Evolutionary conservation across 2,113 vertebrate species (phyloP).

Genomic region (Alethe diademata): DNA sequence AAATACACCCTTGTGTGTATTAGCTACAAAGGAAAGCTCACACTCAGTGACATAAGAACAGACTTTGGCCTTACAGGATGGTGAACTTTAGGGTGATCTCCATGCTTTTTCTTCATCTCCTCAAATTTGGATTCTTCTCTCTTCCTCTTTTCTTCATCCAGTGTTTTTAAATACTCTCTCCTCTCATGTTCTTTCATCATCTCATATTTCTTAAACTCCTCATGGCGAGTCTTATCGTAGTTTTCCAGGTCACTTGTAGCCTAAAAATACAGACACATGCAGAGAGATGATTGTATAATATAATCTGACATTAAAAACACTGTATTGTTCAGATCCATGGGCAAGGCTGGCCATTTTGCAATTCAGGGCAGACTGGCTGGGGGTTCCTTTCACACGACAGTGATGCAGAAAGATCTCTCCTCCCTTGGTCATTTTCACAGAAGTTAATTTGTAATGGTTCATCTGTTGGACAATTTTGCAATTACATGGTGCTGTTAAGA

Average conservation of each 20-base stretch:
- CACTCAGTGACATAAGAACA: not conserved
- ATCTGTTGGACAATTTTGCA: not conserved
- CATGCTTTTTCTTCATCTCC: constrained; percentile 95
- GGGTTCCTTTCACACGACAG: not conserved
- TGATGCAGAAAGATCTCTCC: not conserved
- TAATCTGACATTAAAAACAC: not conserved
- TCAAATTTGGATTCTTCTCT: constrained; percentile 90
- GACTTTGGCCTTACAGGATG: constrained; percentile 84
- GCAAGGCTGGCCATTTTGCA: not conserved
- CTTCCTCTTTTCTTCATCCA: constrained; percentile 86
- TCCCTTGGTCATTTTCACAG: not conserved
- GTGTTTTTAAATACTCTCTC: constrained; percentile 88
- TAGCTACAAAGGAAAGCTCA: constrained; percentile 7
- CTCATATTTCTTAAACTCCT: constrained; percentile 95
- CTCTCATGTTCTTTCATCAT: constrained; percentile 98
- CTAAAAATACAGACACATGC: constrained; percentile 61
- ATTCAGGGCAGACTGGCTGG: not conserved
- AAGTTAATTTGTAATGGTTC: not conserved
- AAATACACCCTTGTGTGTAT: not conserved
- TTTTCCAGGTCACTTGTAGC: constrained; percentile 94
- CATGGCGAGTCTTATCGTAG: constrained; percentile 92
- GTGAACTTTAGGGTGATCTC: constrained; percentile 94
- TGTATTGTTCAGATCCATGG: not conserved
- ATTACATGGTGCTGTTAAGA: not conserved
- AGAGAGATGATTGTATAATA: not conserved